phyloP scores from a whole-genome alignment of 2,113 vertebrate genomes.

The Gambusia holbrooki region DNA sequence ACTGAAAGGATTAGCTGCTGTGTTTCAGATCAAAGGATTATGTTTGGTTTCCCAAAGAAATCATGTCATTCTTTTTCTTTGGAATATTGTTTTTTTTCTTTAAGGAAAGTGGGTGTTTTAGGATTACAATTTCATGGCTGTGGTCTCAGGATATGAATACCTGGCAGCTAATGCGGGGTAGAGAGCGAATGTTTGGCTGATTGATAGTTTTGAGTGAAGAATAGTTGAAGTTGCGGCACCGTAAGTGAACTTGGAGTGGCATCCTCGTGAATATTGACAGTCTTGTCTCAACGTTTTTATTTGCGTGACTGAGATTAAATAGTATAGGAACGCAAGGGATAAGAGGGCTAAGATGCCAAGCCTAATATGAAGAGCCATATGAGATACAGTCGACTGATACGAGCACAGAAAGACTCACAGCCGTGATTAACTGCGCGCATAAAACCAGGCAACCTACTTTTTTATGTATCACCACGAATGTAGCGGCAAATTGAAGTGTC shows the following conservation, averaged over 20 bases:
- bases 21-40: slow-evolving; percentile 51
- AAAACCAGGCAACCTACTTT: slow-evolving; percentile 55
- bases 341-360: slow-evolving; percentile 39
- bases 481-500: slow-evolving; percentile 64
- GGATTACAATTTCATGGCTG: slow-evolving; percentile 9
- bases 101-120: slow-evolving; percentile 12
- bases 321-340: slow-evolving; percentile 51
- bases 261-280: too few relatives aligned
- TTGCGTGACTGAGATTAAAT: slow-evolving; percentile 56
- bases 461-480: slow-evolving; percentile 49
- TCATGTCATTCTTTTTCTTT: slow-evolving; percentile 35
- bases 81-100: slow-evolving; percentile 14
- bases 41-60: slow-evolving; percentile 23
- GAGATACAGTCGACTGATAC: slow-evolving; percentile 44
- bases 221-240: slow-evolving; percentile 39
- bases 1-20: slow-evolving; percentile 41
- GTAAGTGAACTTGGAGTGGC: slow-evolving; percentile 50
- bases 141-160: slow-evolving; percentile 16
- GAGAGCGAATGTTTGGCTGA: slow-evolving; percentile 21
- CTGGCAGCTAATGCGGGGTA: background rate
- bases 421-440: slow-evolving; percentile 55
- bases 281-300: too few relatives aligned
- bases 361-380: slow-evolving; percentile 54
- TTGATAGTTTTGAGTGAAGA: slow-evolving; percentile 57
- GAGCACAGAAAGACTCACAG: slow-evolving; percentile 22